Conservation (phyloP, 1,140 invertebrate species). For the Microvelia longipes region DNA sequence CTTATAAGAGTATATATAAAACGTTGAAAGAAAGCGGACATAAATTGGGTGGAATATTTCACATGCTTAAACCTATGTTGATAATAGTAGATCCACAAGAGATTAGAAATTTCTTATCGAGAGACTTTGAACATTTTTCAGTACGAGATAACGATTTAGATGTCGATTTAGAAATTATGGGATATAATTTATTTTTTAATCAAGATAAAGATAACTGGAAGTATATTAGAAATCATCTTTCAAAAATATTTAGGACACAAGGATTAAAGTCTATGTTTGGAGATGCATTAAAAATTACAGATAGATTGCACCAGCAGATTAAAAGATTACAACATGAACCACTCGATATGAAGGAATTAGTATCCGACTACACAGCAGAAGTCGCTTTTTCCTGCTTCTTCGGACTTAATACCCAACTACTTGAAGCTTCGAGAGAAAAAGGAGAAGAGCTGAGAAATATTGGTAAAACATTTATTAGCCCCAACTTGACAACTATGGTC, state of each 20-base stretch:
- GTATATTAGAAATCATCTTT: constrained; percentile 32
- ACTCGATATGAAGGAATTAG: constrained; percentile 36
- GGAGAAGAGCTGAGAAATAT: background rate
- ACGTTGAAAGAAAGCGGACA: background rate
- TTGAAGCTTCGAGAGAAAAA: constrained; percentile 22
- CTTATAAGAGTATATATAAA: constrained; percentile 2
- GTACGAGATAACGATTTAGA: constrained; percentile 34
- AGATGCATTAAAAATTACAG: background rate
- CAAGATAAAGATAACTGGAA: constrained; percentile 35
- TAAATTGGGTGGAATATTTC: constrained; percentile 17
- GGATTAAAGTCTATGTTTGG: constrained; percentile 36
- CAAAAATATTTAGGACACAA: constrained; percentile 33
- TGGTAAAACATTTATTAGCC: background rate
- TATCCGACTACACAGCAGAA: constrained; percentile 41
- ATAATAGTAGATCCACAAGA: constrained; percentile 13
- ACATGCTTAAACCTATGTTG: constrained; percentile 16
- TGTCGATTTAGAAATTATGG: constrained; percentile 37
- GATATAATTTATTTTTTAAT: constrained; percentile 34
- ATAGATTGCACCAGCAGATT: constrained; percentile 26
- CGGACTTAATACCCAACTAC: constrained; percentile 40
- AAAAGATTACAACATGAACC: constrained; percentile 23
- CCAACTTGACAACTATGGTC: background rate
- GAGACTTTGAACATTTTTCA: constrained; percentile 11
- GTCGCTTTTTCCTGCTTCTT: constrained; percentile 42
- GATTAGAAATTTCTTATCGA: constrained; percentile 8